Evolutionary conservation across 2,113 vertebrate species (phyloP), one percentile per base, ranked within the genome.

Genomic region (Oncorhynchus gorbuscha): DNA sequence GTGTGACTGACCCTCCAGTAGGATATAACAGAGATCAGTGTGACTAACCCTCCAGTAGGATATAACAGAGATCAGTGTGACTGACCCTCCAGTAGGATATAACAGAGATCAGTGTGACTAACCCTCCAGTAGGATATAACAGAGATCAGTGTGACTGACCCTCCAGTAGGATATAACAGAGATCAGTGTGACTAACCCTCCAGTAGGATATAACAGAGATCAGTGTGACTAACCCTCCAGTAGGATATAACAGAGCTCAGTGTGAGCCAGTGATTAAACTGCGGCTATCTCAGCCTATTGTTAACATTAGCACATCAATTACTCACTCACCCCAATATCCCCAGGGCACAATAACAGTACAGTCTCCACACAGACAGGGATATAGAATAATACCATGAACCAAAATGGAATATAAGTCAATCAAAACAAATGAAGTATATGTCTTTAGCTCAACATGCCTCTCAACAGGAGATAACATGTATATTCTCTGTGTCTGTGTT

Each of bases 271-370:
- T 84, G 87, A 91, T 83, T 86, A 83, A 90, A 87, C 81, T 78
- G 75, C 83, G 77, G 74, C 85, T 83, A 84, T 81, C 81, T 28
- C 61, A 73, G 86, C 59, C 28, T 72, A 70, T 84, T 87, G 85
- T 89, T 93, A 89, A 89, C 84, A 90, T 91, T 26, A 86, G 78
- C 65, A 28, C 74, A 79, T 74, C 87, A 83, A 91, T 92, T 87
- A 89, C 84, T 91, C 86, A 89, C 76, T 77, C 81, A 78, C 76
- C 78, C 67, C 76, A 71, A 45, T 20, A 67, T 70, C 24, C 68
- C 3, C 39, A 4, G n/a, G 2, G 4, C 39, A 45, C 35, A 45
- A 45, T 45, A 45, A 12, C 39, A 13, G 24, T 12, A 26, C 24
- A 26, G 51, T 32, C 32, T 32, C 30, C 28, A 26, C 12, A 45